phyloP scores from a whole-genome alignment of 35 echinoderm and acorn worm genomes.

The Ptychodera flava region DNA sequence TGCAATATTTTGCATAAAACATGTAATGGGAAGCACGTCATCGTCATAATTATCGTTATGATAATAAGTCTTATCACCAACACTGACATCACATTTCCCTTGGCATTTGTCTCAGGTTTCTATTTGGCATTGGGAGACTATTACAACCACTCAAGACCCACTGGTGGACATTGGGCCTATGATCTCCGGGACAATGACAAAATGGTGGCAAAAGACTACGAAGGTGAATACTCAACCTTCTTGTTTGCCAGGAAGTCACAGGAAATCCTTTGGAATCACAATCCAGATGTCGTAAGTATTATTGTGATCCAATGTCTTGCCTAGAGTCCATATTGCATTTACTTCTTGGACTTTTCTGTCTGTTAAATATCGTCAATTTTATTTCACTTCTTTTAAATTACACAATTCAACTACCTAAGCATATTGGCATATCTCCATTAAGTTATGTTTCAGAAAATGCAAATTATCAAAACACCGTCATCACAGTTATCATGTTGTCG shows the following conservation, averaged over 20 bases:
- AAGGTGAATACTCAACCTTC: slow-evolving; percentile 52
- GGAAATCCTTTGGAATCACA: slow-evolving; percentile 40
- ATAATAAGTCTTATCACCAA: too few relatives aligned
- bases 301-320: too few relatives aligned
- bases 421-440: neutral
- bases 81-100: too few relatives aligned
- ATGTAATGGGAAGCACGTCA: too few relatives aligned
- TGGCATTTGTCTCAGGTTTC: too few relatives aligned
- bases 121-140: neutral
- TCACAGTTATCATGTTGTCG: too few relatives aligned
- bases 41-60: too few relatives aligned
- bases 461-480: neutral
- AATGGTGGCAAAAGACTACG: slow-evolving; percentile 39
- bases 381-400: neutral
- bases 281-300: slow-evolving; percentile 26
- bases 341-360: too few relatives aligned
- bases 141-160: neutral
- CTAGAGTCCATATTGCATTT: neutral
- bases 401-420: neutral
- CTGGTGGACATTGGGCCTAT: neutral
- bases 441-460: neutral
- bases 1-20: too few relatives aligned
- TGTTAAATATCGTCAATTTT: too few relatives aligned
- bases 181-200: slow-evolving; percentile 66
- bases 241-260: slow-evolving; percentile 59